Percentiles rank a stretch among this genome's conserved stretches.
These are phyloP conservation scores for Papilio glaucus DNA, from an alignment of 1,140 invertebrate species.

Conservation along the genomic window DNA sequence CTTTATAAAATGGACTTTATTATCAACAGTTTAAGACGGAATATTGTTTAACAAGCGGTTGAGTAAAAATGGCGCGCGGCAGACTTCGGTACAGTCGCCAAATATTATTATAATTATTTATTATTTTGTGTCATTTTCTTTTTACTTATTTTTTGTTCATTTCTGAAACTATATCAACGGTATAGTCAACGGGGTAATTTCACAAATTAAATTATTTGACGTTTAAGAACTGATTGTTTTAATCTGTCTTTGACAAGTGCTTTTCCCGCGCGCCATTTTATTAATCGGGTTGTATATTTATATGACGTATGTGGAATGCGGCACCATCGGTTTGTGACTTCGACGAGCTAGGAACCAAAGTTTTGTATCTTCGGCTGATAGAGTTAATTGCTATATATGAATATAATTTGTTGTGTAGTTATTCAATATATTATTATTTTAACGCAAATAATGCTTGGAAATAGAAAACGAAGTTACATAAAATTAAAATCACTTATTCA, in stretches of 20 bases:
- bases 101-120: too few relatives aligned
- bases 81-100: too few relatives aligned
- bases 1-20: slow-evolving; percentile 48
- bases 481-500: slow-evolving; percentile 74
- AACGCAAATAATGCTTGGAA: slow-evolving; percentile 72
- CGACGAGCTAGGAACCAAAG: slow-evolving; percentile 80
- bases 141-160: too few relatives aligned
- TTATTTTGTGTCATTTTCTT: too few relatives aligned
- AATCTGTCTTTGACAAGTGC: too few relatives aligned
- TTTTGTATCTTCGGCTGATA: slow-evolving; percentile 75
- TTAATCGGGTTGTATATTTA: not conserved
- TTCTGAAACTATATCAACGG: too few relatives aligned
- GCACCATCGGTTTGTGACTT: slow-evolving; percentile 40
- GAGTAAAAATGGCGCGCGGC: not conserved
- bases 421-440: slow-evolving; percentile 61
- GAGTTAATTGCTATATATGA: slow-evolving; percentile 54
- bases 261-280: not conserved
- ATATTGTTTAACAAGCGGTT: slow-evolving; percentile 9
- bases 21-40: slow-evolving; percentile 32
- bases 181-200: too few relatives aligned
- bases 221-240: not conserved
- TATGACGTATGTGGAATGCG: slow-evolving; percentile 26
- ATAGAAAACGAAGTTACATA: slow-evolving; percentile 71
- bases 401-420: slow-evolving; percentile 70
- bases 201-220: too few relatives aligned